Percentiles rank a stretch among this genome's conserved stretches.
Conservation (phyloP, 2,888 invertebrate genomes). For the Notodonta ziczac region DNA sequence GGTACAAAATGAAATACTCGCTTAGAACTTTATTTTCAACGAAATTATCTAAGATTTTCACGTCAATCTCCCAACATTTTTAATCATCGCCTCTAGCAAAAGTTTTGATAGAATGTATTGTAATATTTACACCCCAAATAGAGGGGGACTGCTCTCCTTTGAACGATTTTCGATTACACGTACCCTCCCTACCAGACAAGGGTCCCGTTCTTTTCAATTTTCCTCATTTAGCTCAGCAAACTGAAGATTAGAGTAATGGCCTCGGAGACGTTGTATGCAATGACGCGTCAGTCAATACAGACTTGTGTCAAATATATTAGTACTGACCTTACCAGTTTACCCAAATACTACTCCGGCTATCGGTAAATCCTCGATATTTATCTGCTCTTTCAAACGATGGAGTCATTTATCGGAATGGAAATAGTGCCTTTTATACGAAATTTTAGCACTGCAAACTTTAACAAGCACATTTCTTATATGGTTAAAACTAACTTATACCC, state of each 20-base stretch:
- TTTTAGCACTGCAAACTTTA: neutral
- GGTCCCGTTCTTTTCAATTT: slow-evolving; percentile 46
- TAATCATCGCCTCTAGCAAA: slow-evolving; percentile 31
- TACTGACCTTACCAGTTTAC: too few species aligned
- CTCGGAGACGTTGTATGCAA: slow-evolving; percentile 11
- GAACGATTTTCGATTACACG: slow-evolving; percentile 55
- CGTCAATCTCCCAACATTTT: slow-evolving; percentile 27
- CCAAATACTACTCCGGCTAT: too few species aligned
- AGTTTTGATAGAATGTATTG: slow-evolving; percentile 42
- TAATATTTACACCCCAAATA: slow-evolving; percentile 50
- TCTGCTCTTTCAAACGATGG: too few species aligned
- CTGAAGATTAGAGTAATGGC: slow-evolving; percentile 16
- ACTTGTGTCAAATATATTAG: too few species aligned
- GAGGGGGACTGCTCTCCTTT: slow-evolving; percentile 48
- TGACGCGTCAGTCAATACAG: slow-evolving; percentile 11
- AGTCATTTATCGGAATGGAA: too few species aligned
- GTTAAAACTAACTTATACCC: neutral
- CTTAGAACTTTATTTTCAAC: neutral
- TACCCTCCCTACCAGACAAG: slow-evolving; percentile 41
- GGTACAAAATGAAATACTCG: too few species aligned
- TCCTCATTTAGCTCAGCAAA: slow-evolving; percentile 42
- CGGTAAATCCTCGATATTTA: too few species aligned
- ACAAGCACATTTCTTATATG: neutral
- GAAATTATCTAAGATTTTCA: slow-evolving; percentile 12
- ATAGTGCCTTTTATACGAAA: too few species aligned